phyloP scores from a whole-genome alignment of 2,888 invertebrate species.

The Drosophila melanosoma region DNA sequence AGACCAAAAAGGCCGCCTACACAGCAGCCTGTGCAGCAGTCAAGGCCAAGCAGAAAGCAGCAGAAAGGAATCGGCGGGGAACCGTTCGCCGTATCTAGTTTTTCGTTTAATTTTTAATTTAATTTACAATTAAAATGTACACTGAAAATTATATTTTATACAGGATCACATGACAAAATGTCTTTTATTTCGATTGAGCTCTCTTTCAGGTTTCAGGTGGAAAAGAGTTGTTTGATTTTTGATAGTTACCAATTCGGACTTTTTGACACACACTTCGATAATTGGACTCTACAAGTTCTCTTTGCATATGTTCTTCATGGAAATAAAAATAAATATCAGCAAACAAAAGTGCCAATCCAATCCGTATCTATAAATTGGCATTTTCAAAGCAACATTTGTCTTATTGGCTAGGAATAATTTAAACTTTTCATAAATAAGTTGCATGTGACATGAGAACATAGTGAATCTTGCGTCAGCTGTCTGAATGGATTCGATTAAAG shows the following conservation, averaged over 20 bases:
- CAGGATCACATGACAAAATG: no score
- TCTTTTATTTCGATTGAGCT: no score
- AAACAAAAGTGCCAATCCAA: background rate
- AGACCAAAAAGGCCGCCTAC: slow-evolving; percentile 89
- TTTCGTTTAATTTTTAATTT: background rate
- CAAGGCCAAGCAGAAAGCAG: slow-evolving; percentile 87
- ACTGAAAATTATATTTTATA: no score
- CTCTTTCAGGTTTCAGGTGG: no score
- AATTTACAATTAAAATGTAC: background rate
- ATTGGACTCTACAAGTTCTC: background rate
- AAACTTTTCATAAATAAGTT: background rate
- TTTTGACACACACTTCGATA: background rate
- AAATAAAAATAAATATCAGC: background rate
- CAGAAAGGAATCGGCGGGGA: slow-evolving; percentile 31
- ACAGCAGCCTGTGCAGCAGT: slow-evolving; percentile 89
- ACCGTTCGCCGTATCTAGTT: background rate
- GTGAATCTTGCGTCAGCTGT: slow-evolving; percentile 12
- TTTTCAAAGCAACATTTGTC: background rate
- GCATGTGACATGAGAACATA: background rate
- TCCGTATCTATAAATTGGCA: background rate
- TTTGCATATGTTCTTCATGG: background rate
- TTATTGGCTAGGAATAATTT: background rate
- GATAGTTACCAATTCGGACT: no score
- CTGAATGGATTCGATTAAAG: slow-evolving; percentile 23
- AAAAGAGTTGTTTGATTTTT: no score